Conservation (phyloP, 2,113 vertebrate species). For the Ornithorhynchus anatinus region DNA sequence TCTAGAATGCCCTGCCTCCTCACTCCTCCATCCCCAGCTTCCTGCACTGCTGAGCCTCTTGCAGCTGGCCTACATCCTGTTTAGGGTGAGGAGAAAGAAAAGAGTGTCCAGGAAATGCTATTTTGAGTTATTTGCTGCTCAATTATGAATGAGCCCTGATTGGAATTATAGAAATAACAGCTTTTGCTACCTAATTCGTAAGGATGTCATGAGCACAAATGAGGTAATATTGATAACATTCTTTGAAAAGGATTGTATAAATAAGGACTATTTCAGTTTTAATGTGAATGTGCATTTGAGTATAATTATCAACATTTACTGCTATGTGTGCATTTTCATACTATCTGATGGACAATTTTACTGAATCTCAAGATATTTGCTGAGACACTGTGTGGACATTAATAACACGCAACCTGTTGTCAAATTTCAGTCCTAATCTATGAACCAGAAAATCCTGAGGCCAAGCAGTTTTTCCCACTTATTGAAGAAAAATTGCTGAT, state of each 20-base stretch:
- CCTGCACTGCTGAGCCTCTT: neutral
- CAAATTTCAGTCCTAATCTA: conserved; percentile 78
- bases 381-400: conserved; percentile 5
- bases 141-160: neutral
- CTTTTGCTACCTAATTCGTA: neutral
- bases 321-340: conserved; percentile 5
- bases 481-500: conserved; percentile 76
- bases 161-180: neutral
- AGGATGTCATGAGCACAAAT: neutral
- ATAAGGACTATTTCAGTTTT: neutral
- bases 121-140: neutral
- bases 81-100: neutral
- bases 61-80: neutral
- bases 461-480: conserved; percentile 76
- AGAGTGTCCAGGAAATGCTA: neutral
- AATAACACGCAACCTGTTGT: conserved; percentile 31
- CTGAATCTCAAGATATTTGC: conserved; percentile 15
- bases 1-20: too few relatives aligned
- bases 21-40: neutral
- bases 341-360: conserved; percentile 4
- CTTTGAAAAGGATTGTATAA: neutral
- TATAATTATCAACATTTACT: neutral
- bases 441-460: conserved; percentile 80
- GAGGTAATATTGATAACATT: neutral
- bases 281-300: neutral